A percentile compares a stretch with the other conserved stretches of the same genome.
phyloP scores from a whole-genome alignment of 2,888 invertebrate genomes.

The Dicyrtomina minuta region DNA sequence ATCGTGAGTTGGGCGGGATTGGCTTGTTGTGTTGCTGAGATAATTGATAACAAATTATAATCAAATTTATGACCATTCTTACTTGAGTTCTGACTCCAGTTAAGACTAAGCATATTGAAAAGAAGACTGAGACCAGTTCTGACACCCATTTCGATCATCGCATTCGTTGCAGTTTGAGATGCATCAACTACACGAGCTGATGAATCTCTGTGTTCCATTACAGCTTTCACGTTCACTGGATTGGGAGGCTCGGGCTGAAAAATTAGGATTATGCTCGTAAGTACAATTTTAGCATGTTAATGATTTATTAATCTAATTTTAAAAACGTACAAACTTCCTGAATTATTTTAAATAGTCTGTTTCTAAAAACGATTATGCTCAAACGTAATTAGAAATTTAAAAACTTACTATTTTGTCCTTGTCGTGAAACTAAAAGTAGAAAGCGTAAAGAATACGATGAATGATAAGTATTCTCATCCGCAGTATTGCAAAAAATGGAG shows the following conservation, averaged over 20 bases:
- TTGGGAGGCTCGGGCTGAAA: conserved; percentile 21
- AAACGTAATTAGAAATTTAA: neutral
- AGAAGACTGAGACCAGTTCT: conserved; percentile 64
- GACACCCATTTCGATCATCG: conserved; percentile 65
- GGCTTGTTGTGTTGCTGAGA: too few species aligned
- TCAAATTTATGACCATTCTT: too few species aligned
- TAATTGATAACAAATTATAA: too few species aligned
- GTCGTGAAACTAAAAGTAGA: conserved; percentile 62
- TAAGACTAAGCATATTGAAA: conserved; percentile 64
- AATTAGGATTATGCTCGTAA: neutral
- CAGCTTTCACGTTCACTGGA: conserved; percentile 1
- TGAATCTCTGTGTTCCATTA: conserved; percentile 22
- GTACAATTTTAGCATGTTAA: too few species aligned
- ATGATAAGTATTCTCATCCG: conserved; percentile 63
- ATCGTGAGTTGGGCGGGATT: too few species aligned
- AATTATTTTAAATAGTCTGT: neutral
- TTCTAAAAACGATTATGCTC: neutral
- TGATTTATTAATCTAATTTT: neutral
- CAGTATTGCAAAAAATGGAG: conserved; percentile 63
- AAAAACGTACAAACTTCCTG: too few species aligned
- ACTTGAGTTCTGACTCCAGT: conserved; percentile 60
- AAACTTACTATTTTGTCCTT: conserved; percentile 28
- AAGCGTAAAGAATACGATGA: conserved; percentile 63
- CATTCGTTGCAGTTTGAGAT: conserved; percentile 58
- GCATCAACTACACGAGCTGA: conserved; percentile 23